phyloP scores from a whole-genome alignment of 2,113 vertebrate genomes.

The Orthochromis malagaraziensis region DNA sequence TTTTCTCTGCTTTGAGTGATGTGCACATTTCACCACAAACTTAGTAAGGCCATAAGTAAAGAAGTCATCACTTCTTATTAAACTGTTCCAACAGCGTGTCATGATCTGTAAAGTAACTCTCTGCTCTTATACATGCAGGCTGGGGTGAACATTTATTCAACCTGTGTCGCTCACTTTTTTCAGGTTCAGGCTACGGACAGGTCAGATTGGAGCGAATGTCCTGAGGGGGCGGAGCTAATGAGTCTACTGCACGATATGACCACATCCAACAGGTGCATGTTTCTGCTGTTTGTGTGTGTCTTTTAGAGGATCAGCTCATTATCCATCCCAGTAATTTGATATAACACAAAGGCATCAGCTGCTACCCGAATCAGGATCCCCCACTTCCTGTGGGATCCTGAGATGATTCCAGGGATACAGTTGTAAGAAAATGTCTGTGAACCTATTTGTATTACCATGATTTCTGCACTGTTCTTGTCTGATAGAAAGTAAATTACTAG shows the following conservation, averaged over 20 bases:
- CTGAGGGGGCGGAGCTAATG: constrained; percentile 25
- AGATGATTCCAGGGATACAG: not conserved
- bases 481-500: not conserved
- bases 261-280: constrained; percentile 27
- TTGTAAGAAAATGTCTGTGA: not conserved
- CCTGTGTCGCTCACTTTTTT: not conserved
- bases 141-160: not conserved
- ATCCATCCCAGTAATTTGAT: not conserved
- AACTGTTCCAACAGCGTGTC: not conserved
- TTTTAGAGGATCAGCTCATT: not conserved
- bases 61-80: not conserved
- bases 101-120: not conserved
- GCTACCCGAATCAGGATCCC: not conserved
- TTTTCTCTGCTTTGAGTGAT: not conserved
- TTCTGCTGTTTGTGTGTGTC: not conserved
- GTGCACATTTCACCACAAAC: not conserved
- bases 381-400: not conserved
- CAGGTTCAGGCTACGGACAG: constrained; percentile 41
- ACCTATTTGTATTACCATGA: not conserved
- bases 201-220: constrained; percentile 34
- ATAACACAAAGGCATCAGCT: not conserved
- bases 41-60: not conserved
- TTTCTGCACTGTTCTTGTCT: not conserved
- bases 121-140: not conserved
- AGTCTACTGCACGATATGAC: constrained; percentile 21